phyloP scores from a whole-genome alignment of 2,888 invertebrate genomes.

The Prosapia bicincta region DNA sequence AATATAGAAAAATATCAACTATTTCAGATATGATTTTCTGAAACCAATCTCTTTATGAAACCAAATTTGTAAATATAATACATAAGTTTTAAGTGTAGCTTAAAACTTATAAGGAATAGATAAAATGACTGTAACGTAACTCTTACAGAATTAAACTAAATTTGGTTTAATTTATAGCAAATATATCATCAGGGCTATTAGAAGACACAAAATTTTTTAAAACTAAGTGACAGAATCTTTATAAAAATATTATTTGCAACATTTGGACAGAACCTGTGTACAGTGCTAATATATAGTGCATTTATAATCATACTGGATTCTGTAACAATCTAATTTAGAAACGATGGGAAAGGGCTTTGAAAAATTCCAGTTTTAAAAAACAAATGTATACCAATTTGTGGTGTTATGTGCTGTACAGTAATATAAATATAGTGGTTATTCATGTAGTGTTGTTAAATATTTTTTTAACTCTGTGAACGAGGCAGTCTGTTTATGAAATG shows the following conservation, averaged over 20 bases:
- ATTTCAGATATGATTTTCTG: background rate
- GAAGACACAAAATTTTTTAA: background rate
- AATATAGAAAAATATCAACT: background rate
- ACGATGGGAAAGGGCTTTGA: background rate
- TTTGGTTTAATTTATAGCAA: background rate
- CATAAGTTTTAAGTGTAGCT: background rate
- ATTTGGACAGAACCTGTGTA: background rate
- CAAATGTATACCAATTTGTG: background rate
- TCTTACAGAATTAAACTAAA: background rate
- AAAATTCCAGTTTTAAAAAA: background rate
- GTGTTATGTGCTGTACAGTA: background rate
- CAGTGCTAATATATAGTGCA: background rate
- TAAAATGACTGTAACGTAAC: background rate
- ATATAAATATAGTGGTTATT: background rate
- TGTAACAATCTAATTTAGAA: background rate
- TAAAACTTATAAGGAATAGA: background rate
- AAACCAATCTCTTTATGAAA: background rate
- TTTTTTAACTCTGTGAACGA: background rate
- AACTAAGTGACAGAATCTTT: background rate
- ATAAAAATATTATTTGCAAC: background rate
- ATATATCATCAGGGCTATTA: background rate
- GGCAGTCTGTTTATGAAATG: background rate
- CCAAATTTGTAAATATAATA: background rate
- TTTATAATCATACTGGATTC: background rate
- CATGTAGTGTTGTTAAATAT: background rate